Percentiles rank a stretch among this genome's conserved stretches.
Evolutionary conservation across 2,797 vertebrate species (phyloP).

Genomic region (Saxicola maurus): DNA sequence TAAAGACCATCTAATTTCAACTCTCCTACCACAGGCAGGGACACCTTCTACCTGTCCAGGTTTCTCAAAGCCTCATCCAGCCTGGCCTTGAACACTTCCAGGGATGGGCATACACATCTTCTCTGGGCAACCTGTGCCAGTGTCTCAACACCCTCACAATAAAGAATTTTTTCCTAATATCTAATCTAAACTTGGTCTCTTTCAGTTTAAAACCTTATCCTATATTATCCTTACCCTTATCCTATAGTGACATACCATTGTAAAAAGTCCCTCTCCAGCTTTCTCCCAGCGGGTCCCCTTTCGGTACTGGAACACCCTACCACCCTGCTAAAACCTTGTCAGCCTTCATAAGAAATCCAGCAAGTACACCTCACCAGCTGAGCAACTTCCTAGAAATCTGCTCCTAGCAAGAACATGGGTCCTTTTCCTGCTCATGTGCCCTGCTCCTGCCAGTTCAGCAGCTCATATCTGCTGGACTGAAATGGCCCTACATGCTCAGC

Average conservation of each 20-base stretch:
- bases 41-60: background rate
- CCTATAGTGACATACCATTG: background rate
- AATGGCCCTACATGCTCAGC: accelerated
- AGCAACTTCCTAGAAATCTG: background rate
- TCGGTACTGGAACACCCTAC: background rate
- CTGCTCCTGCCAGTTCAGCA: background rate
- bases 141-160: background rate
- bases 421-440: background rate
- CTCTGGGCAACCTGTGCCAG: no score
- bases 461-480: background rate
- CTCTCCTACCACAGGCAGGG: background rate
- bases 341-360: background rate
- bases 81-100: background rate
- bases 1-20: background rate
- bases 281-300: background rate
- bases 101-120: background rate
- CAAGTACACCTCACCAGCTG: background rate
- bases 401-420: background rate
- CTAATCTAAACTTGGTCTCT: background rate
- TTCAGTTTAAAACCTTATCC: background rate
- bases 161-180: background rate
- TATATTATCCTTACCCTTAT: no score
- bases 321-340: background rate
- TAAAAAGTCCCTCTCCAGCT: background rate
- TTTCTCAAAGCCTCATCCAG: background rate